Percentiles rank a stretch among this genome's conserved stretches.
phyloP scores from a whole-genome alignment of 2,888 invertebrate genomes.

The Synergus japonicus region DNA sequence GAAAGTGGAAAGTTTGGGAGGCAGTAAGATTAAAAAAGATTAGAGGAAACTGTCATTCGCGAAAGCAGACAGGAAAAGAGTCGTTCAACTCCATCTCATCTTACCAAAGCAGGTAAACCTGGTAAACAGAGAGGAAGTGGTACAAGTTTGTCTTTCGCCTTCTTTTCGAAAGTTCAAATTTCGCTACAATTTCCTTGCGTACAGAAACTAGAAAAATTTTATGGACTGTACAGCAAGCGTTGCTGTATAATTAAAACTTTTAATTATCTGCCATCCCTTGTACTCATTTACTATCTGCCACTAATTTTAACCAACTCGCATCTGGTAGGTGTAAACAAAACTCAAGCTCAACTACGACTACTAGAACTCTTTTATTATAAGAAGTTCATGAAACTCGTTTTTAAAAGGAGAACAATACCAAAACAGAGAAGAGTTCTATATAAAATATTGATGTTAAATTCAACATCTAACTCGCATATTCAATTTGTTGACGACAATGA shows the following conservation, averaged over 20 bases:
- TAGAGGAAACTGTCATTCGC: conserved; percentile 25
- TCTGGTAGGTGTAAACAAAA: background rate
- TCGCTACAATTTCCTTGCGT: background rate
- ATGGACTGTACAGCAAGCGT: background rate
- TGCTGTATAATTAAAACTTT: conserved; percentile 10
- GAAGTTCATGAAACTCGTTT: too few relatives aligned
- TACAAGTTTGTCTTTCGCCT: background rate
- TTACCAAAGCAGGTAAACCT: conserved; percentile 20
- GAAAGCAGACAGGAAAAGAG: background rate
- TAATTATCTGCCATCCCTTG: conserved; percentile 7
- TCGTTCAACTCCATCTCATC: conserved; percentile 29
- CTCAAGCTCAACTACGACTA: background rate
- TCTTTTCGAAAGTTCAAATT: conserved; percentile 14
- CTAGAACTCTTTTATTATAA: background rate
- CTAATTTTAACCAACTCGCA: background rate
- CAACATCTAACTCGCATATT: too few relatives aligned
- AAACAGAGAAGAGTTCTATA: too few relatives aligned
- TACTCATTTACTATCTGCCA: background rate
- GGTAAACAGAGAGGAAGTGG: background rate
- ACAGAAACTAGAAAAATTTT: background rate
- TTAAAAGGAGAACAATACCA: too few relatives aligned
- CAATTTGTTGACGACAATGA: too few relatives aligned
- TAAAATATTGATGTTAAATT: too few relatives aligned
- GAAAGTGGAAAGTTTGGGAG: conserved; percentile 1
- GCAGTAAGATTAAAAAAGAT: conserved; percentile 16